Conservation (phyloP, 2,888 invertebrate species). For the Arctia plantaginis region DNA sequence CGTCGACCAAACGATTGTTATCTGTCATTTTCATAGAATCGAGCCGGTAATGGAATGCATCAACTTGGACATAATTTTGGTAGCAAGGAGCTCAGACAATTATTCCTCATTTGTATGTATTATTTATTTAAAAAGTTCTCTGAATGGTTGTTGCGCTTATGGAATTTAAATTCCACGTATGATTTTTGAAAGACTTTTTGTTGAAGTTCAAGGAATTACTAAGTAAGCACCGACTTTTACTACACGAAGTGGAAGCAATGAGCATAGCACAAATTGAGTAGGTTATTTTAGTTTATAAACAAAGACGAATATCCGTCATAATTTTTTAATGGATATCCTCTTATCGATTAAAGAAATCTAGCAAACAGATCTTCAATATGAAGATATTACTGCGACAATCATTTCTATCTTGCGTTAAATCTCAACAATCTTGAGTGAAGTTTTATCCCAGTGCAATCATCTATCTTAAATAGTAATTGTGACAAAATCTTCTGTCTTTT, state of each 20-base stretch:
- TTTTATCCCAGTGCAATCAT: not conserved
- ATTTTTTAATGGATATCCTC: not conserved
- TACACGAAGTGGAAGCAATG: not conserved
- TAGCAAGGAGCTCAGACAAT: slow-evolving; percentile 33
- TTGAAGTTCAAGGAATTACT: not conserved
- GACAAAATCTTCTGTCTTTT: not conserved
- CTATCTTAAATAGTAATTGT: too few species aligned
- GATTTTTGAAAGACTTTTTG: not conserved
- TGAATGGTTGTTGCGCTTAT: slow-evolving; percentile 22
- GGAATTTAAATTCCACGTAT: slow-evolving; percentile 22
- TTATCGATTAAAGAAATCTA: not conserved
- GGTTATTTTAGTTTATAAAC: not conserved
- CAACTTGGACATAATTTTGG: slow-evolving; percentile 46
- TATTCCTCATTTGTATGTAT: slow-evolving; percentile 40
- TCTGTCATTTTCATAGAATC: slow-evolving; percentile 54
- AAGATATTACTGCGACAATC: not conserved
- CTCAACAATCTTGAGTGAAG: not conserved
- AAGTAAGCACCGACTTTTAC: not conserved
- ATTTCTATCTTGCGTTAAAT: not conserved
- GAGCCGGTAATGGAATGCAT: slow-evolving; percentile 43
- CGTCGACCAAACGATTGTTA: slow-evolving; percentile 39
- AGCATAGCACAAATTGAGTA: not conserved
- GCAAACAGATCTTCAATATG: not conserved
- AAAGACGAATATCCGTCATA: not conserved
- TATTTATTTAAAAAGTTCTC: slow-evolving; percentile 10